phyloP scores from a whole-genome alignment of 1,140 invertebrate genomes.

The Mactra quadrangularis region DNA sequence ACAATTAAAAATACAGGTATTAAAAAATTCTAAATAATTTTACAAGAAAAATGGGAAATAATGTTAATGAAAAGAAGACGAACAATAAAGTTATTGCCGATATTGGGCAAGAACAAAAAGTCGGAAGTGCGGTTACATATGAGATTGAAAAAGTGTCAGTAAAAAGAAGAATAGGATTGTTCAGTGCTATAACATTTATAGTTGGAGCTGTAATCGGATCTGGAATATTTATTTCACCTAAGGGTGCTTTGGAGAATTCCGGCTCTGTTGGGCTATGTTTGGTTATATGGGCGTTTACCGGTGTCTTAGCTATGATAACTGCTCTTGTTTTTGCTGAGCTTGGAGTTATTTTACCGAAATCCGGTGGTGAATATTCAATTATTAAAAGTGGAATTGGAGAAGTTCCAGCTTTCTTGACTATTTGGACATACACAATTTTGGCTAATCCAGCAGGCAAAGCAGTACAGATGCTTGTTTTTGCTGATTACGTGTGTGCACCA shows the following conservation, averaged over 20 bases:
- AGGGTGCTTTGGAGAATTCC: slow-evolving; percentile 25
- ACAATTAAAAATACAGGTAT: too few species aligned
- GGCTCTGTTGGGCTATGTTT: slow-evolving; percentile 36
- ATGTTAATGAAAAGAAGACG: too few species aligned
- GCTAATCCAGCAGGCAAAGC: slow-evolving; percentile 89
- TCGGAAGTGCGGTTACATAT: too few species aligned
- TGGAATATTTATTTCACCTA: slow-evolving; percentile 41
- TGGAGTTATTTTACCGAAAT: slow-evolving; percentile 47
- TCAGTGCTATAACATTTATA: slow-evolving; percentile 11
- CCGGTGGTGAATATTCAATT: slow-evolving; percentile 69
- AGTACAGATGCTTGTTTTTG: slow-evolving; percentile 51
- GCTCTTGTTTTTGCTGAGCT: slow-evolving; percentile 68
- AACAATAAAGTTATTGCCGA: too few species aligned
- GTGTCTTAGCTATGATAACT: slow-evolving; percentile 28
- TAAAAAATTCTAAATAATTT: too few species aligned
- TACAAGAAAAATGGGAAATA: too few species aligned
- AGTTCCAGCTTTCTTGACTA: slow-evolving; percentile 60
- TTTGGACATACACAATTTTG: slow-evolving; percentile 55
- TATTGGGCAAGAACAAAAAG: too few species aligned
- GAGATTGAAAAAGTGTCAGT: slow-evolving; percentile 13
- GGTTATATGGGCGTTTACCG: slow-evolving; percentile 24
- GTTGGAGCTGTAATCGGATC: slow-evolving; percentile 44
- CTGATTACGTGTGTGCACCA: slow-evolving; percentile 57
- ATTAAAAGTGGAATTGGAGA: slow-evolving; percentile 61
- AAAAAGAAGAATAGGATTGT: slow-evolving; percentile 23